Conservation (phyloP, 2,888 invertebrate species). For the Troides oblongomaculatus region DNA sequence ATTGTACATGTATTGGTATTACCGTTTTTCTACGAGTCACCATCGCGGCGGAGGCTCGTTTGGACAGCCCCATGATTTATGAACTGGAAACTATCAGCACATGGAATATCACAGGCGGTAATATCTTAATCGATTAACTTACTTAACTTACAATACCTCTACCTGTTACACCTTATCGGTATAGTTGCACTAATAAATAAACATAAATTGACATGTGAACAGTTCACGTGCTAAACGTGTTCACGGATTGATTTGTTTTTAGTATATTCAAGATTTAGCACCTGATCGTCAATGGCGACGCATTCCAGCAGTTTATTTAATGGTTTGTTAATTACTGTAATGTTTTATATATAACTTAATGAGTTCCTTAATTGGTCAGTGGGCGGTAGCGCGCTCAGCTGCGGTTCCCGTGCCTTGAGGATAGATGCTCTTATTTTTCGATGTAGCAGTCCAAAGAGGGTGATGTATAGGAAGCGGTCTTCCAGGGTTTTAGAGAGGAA, state of each 20-base stretch:
- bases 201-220: slow-evolving; percentile 22
- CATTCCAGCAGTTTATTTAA: slow-evolving; percentile 18
- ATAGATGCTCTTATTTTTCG: no score
- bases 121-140: slow-evolving; percentile 26
- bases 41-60: slow-evolving; percentile 19
- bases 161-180: slow-evolving; percentile 16
- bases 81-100: slow-evolving; percentile 20
- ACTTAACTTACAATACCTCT: slow-evolving; percentile 5
- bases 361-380: neutral
- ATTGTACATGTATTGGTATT: slow-evolving; percentile 4
- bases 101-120: slow-evolving; percentile 20
- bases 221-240: slow-evolving; percentile 17
- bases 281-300: slow-evolving; percentile 15
- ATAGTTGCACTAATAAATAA: slow-evolving; percentile 20
- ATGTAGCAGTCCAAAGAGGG: no score
- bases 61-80: slow-evolving; percentile 26
- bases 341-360: slow-evolving; percentile 5
- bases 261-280: slow-evolving; percentile 15
- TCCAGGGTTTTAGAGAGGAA: no score
- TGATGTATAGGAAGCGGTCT: no score
- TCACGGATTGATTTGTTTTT: slow-evolving; percentile 21
- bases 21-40: slow-evolving; percentile 26
- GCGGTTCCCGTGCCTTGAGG: no score
- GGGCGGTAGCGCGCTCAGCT: neutral
- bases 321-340: slow-evolving; percentile 16